Evolutionary conservation across 2,797 vertebrate genomes (phyloP).

Genomic region (Chelmon rostratus): DNA sequence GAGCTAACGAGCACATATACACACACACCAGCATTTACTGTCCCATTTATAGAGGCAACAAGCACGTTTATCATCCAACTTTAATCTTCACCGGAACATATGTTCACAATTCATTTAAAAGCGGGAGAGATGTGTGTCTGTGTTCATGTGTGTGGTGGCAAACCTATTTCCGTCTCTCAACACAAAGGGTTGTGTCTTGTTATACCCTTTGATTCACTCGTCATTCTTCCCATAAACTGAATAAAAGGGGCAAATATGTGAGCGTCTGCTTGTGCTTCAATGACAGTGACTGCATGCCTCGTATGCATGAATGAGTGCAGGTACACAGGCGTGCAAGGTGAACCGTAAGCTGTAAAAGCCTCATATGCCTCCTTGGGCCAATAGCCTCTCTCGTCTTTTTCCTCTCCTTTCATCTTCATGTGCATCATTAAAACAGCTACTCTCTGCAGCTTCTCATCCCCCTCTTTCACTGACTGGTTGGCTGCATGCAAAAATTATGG

Average conservation of each 20-base stretch:
- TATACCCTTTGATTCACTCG: conserved; percentile 42
- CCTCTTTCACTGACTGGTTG: conserved; percentile 50
- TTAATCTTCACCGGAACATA: conserved; percentile 81
- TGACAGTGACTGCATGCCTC: conserved; percentile 23
- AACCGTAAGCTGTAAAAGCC: conserved; percentile 28
- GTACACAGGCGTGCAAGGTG: conserved; percentile 48
- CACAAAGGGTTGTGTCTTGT: conserved; percentile 41
- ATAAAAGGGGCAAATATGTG: conserved; percentile 38
- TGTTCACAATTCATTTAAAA: conserved; percentile 72
- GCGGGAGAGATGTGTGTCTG: conserved; percentile 33
- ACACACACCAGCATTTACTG: conserved; percentile 72
- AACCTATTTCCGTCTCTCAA: conserved; percentile 45
- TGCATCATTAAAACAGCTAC: conserved; percentile 64
- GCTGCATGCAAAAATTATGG: conserved; percentile 59
- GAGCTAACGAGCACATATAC: conserved; percentile 72
- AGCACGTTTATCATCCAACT: conserved; percentile 76
- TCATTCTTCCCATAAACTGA: conserved; percentile 36
- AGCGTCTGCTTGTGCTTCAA: conserved; percentile 14
- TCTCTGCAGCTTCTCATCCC: conserved; percentile 31
- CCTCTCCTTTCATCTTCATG: conserved; percentile 53
- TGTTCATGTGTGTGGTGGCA: conserved; percentile 42
- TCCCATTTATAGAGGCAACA: conserved; percentile 79
- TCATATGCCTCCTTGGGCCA: conserved; percentile 35
- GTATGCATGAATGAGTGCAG: conserved; percentile 41
- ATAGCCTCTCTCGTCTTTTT: conserved; percentile 21